phyloP scores from a whole-genome alignment of 30 jellyfish, hydroid and myxozoan genomes.

The Mastigias papua region DNA sequence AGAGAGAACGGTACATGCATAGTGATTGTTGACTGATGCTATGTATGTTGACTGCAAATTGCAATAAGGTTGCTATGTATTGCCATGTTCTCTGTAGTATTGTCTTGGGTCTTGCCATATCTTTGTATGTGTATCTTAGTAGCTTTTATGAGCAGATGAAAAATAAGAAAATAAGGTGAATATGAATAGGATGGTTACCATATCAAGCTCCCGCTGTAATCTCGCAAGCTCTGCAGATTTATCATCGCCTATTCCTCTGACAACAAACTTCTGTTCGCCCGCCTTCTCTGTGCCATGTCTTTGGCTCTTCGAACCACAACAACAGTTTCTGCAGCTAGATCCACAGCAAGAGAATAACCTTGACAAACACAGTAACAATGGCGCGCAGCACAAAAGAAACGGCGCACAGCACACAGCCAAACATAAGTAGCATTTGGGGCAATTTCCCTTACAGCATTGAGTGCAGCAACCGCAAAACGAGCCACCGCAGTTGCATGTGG shows the following conservation, averaged over 20 bases:
- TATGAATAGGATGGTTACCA: no score
- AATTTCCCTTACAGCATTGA: slow-evolving; percentile 64
- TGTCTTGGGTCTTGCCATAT: no score
- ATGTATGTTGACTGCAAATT: no score
- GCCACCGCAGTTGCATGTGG: slow-evolving; percentile 42
- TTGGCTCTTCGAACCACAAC: slow-evolving; percentile 69
- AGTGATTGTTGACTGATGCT: no score
- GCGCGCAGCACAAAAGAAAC: slow-evolving; percentile 61
- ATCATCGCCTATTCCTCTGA: slow-evolving; percentile 75
- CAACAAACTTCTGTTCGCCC: slow-evolving; percentile 72
- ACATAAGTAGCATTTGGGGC: slow-evolving; percentile 75
- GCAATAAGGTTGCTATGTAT: no score
- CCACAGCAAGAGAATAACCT: slow-evolving; percentile 68
- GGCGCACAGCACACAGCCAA: slow-evolving; percentile 74
- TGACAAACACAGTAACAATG: slow-evolving; percentile 55
- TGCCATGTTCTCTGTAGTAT: no score
- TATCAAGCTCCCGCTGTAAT: slow-evolving; percentile 69
- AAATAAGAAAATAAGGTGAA: no score
- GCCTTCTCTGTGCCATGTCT: slow-evolving; percentile 62
- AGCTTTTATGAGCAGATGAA: no score
- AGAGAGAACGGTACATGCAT: no score
- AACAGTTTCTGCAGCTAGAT: slow-evolving; percentile 70
- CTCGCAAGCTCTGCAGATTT: slow-evolving; percentile 75
- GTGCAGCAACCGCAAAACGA: slow-evolving; percentile 64
- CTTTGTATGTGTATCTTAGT: no score